These are phyloP conservation scores for Cheilosia urbana DNA, from an alignment of 2,888 invertebrate species.

Conservation along the genomic window DNA sequence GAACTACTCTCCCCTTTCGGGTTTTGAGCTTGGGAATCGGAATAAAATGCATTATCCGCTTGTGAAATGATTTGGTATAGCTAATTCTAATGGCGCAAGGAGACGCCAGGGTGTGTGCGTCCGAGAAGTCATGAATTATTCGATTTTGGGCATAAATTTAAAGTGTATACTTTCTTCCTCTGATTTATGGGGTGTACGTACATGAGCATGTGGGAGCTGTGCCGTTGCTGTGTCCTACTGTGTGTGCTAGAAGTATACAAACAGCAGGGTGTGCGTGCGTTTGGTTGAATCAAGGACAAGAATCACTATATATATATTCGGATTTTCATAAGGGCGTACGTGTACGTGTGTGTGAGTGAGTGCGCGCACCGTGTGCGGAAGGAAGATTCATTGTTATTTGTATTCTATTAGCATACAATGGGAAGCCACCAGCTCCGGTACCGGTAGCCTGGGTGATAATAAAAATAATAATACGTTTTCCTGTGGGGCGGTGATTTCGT, in stretches of 20 bases:
- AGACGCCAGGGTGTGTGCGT: conserved; percentile 21
- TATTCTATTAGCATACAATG: conserved; percentile 75
- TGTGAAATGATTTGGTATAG: conserved; percentile 67
- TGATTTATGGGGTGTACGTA: conserved; percentile 67
- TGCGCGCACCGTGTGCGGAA: conserved; percentile 57
- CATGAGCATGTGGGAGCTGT: conserved; percentile 22
- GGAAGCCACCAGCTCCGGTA: conserved; percentile 66
- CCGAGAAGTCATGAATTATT: conserved; percentile 73
- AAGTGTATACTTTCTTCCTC: conserved; percentile 59
- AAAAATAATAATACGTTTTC: conserved; percentile 68
- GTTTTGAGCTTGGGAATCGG: neutral
- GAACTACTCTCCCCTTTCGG: conserved; percentile 15
- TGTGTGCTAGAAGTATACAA: neutral
- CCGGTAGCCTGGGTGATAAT: conserved; percentile 67
- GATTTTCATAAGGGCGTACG: neutral
- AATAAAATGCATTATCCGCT: conserved; percentile 61
- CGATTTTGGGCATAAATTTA: conserved; percentile 73
- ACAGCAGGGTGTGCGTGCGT: neutral
- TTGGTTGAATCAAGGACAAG: neutral
- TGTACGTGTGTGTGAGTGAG: neutral
- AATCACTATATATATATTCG: neutral
- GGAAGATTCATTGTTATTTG: conserved; percentile 75
- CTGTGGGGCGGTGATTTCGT: conserved; percentile 59
- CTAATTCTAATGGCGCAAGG: conserved; percentile 61
- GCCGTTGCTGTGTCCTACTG: neutral